phyloP scores from a whole-genome alignment of 2,888 invertebrate genomes.

The Noctua janthe region DNA sequence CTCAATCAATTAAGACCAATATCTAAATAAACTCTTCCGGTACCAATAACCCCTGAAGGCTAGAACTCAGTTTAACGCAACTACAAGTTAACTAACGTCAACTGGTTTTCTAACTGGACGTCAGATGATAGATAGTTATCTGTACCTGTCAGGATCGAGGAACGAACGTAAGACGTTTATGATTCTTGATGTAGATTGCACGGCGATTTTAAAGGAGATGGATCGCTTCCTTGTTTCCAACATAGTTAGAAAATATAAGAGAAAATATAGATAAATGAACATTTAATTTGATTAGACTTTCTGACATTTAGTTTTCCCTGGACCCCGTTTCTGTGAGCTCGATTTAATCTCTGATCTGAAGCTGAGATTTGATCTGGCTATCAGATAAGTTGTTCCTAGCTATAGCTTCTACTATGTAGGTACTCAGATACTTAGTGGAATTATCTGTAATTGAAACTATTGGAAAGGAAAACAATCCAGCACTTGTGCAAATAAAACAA shows the following conservation, averaged over 20 bases:
- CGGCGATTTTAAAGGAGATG: slow-evolving; percentile 51
- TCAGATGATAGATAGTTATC: slow-evolving; percentile 61
- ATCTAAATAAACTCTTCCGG: slow-evolving; percentile 8
- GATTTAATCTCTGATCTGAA: neutral
- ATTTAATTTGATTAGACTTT: slow-evolving; percentile 19
- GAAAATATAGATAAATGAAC: slow-evolving; percentile 1
- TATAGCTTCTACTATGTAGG: neutral
- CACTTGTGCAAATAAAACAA: neutral
- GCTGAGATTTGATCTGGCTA: neutral
- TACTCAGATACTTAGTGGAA: no score
- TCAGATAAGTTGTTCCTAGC: neutral
- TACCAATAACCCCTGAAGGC: slow-evolving; percentile 17
- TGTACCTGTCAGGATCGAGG: slow-evolving; percentile 39
- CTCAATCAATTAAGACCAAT: no score
- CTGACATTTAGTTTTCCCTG: neutral
- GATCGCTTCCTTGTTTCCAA: slow-evolving; percentile 50
- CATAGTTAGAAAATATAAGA: neutral
- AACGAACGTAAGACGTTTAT: slow-evolving; percentile 43
- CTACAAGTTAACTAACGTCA: slow-evolving; percentile 35
- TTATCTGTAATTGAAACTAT: neutral
- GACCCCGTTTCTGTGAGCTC: neutral
- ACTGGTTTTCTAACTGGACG: slow-evolving; percentile 61
- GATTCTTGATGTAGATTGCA: slow-evolving; percentile 46
- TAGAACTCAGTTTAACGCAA: slow-evolving; percentile 32
- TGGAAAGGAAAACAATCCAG: neutral